Conservation (phyloP, 2,797 vertebrate genomes). For the Enteromius argenteus region DNA sequence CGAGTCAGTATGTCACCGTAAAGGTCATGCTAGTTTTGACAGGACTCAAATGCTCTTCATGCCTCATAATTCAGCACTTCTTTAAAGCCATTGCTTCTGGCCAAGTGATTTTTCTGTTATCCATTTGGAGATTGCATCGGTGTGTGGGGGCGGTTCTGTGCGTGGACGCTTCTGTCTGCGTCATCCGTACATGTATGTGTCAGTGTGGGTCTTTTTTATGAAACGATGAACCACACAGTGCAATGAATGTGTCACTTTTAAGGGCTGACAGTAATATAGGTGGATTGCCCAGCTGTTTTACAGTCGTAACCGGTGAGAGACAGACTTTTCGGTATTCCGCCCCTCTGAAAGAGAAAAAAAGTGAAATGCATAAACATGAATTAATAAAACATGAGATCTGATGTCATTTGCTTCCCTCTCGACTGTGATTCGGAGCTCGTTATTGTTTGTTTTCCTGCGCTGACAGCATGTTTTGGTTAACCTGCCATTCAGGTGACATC, state of each 20-base stretch:
- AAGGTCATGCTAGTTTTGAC: conserved; percentile 48
- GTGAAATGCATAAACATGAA: neutral
- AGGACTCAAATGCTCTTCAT: conserved; percentile 50
- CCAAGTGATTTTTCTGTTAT: conserved; percentile 2
- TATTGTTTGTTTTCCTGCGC: neutral
- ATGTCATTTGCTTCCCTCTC: neutral
- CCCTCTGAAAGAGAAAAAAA: neutral
- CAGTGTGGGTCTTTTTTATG: conserved; percentile 18
- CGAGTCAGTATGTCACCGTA: conserved; percentile 41
- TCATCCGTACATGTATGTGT: conserved; percentile 27
- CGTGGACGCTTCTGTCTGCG: neutral
- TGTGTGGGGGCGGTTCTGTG: conserved; percentile 15
- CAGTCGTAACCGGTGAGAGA: neutral
- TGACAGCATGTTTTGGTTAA: conserved; percentile 1
- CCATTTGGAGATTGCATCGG: neutral
- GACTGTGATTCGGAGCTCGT: conserved; percentile 21
- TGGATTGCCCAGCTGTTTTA: conserved; percentile 15
- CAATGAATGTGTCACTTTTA: conserved; percentile 45
- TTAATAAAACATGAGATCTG: conserved; percentile 37
- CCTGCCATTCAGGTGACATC: conserved; percentile 22
- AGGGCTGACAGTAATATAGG: conserved; percentile 17
- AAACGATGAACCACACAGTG: conserved; percentile 8
- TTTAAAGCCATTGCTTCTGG: conserved; percentile 35
- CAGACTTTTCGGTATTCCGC: neutral
- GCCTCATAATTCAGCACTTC: conserved; percentile 31